Evolutionary conservation across 2,888 invertebrate species (phyloP).

Genomic region (Ceramica pisi): DNA sequence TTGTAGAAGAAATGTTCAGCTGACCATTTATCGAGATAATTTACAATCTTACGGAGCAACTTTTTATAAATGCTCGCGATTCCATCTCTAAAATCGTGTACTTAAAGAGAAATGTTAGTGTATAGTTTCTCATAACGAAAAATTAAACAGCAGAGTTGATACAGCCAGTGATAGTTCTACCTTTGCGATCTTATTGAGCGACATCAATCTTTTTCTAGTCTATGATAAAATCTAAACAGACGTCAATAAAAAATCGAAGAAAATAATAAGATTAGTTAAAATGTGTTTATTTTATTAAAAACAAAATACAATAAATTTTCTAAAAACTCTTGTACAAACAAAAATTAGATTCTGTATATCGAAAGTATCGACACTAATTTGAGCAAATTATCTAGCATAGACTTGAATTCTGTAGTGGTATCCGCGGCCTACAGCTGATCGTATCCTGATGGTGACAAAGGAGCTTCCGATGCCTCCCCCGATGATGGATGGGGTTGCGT

Average conservation of each 20-base stretch:
- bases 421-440: constrained; percentile 20
- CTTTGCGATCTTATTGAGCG: too few relatives aligned
- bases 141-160: too few relatives aligned
- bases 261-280: neutral
- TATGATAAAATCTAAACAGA: neutral
- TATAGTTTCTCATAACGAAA: too few relatives aligned
- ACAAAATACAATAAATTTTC: neutral
- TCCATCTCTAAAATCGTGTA: too few relatives aligned
- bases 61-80: too few relatives aligned
- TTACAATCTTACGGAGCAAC: too few relatives aligned
- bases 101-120: too few relatives aligned
- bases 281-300: neutral
- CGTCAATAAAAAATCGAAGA: too few relatives aligned
- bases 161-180: too few relatives aligned
- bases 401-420: constrained; percentile 14
- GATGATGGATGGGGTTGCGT: constrained; percentile 8
- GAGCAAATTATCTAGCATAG: neutral
- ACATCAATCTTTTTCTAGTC: too few relatives aligned
- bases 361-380: neutral
- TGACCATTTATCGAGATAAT: too few relatives aligned
- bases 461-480: constrained; percentile 13
- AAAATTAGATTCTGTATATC: neutral
- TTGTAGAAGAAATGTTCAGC: too few relatives aligned
- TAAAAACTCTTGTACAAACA: neutral
- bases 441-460: constrained; percentile 12